Evolutionary conservation across 2,888 invertebrate genomes (phyloP).

Genomic region (Prosapia bicincta): DNA sequence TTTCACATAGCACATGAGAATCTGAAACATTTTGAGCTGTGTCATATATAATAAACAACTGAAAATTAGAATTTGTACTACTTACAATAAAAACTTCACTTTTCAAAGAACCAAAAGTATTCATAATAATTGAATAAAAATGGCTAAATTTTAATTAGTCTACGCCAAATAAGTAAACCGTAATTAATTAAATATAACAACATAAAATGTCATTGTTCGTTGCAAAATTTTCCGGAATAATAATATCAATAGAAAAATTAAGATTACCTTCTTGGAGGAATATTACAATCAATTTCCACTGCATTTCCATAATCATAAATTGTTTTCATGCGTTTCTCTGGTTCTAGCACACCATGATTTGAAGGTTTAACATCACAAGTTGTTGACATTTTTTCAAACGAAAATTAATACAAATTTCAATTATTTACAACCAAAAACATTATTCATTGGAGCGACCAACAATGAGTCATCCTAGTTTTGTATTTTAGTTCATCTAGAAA

Average conservation of each 20-base stretch:
- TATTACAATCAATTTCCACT: slow-evolving; percentile 69
- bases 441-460: not conserved
- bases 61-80: no score
- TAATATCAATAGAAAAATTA: slow-evolving; percentile 29
- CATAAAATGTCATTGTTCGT: no score
- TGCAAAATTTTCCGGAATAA: no score
- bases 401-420: not conserved
- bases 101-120: no score
- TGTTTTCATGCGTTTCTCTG: slow-evolving; percentile 63
- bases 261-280: slow-evolving; percentile 66
- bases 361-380: not conserved
- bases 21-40: no score
- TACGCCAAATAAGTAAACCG: no score
- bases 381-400: not conserved
- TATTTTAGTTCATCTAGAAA: not conserved
- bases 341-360: slow-evolving; percentile 41
- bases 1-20: no score
- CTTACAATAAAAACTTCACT: no score
- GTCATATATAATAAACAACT: no score
- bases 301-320: slow-evolving; percentile 64
- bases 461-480: not conserved
- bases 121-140: no score
- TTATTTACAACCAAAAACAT: not conserved
- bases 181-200: no score
- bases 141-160: no score